A percentile compares a stretch with the other conserved stretches of the same genome.
phyloP scores from a whole-genome alignment of 2,888 invertebrate genomes.

The Melanostoma mellinum region DNA sequence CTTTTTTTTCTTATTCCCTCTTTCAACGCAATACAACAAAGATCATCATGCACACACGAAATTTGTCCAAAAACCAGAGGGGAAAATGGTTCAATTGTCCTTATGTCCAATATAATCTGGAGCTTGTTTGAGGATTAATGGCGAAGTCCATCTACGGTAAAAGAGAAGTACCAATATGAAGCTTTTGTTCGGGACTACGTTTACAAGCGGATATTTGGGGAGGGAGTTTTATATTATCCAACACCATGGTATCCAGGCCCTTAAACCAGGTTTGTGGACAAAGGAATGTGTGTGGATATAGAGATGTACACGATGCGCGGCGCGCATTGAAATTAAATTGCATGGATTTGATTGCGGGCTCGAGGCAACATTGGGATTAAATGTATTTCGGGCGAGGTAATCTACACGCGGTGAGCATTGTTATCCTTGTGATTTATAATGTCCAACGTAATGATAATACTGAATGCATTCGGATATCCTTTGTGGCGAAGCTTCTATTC shows the following conservation, averaged over 20 bases:
- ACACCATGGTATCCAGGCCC: too few relatives aligned
- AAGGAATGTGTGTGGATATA: too few relatives aligned
- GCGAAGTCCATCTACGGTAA: not conserved
- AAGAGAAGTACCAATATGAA: constrained; percentile 5
- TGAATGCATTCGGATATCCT: constrained; percentile 41
- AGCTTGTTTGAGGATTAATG: too few relatives aligned
- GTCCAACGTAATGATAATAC: constrained; percentile 71
- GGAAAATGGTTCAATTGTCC: too few relatives aligned
- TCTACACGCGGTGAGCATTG: constrained; percentile 79
- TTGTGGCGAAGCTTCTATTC: constrained; percentile 3
- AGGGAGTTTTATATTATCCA: not conserved
- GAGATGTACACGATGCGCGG: not conserved
- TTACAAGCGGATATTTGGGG: constrained; percentile 10
- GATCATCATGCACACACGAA: not conserved
- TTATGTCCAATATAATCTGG: too few relatives aligned
- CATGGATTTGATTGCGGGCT: constrained; percentile 66
- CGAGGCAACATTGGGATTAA: constrained; percentile 58
- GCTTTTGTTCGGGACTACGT: constrained; percentile 7
- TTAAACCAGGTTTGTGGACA: too few relatives aligned
- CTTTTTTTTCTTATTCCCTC: constrained; percentile 9
- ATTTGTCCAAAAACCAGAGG: too few relatives aligned
- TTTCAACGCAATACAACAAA: constrained; percentile 32
- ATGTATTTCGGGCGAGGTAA: constrained; percentile 56
- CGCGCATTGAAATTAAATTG: constrained; percentile 67
- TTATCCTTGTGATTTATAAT: constrained; percentile 80